phyloP scores from a whole-genome alignment of 2,797 vertebrate species.

The Chelon auratus region DNA sequence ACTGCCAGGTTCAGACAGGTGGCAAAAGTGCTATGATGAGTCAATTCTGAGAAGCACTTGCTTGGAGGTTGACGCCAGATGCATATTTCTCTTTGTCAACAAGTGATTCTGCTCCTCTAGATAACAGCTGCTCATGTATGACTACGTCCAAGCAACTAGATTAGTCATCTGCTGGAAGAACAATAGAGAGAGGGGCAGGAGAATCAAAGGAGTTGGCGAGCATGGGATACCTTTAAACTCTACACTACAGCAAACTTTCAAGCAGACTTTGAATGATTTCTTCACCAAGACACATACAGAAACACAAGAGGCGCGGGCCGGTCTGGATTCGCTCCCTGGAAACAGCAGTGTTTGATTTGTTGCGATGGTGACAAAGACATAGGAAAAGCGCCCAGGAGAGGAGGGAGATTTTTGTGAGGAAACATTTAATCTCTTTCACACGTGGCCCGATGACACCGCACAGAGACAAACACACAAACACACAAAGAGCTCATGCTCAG shows the following conservation, averaged over 20 bases:
- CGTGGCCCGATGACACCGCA: slow-evolving; percentile 53
- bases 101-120: not conserved
- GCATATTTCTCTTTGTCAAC: no score
- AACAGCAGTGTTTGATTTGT: slow-evolving; percentile 66
- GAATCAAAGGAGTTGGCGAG: no score
- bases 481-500: not conserved
- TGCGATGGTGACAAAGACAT: slow-evolving; percentile 63
- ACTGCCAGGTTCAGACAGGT: no score
- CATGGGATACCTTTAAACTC: not conserved
- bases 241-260: not conserved
- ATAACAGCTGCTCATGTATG: no score
- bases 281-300: slow-evolving; percentile 14
- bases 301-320: slow-evolving; percentile 18
- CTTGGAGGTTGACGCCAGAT: no score
- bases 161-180: no score
- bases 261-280: slow-evolving; percentile 14
- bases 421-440: slow-evolving; percentile 68
- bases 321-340: slow-evolving; percentile 28
- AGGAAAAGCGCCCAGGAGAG: slow-evolving; percentile 41
- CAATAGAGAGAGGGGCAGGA: no score
- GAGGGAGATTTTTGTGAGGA: slow-evolving; percentile 61
- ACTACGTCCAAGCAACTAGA: no score
- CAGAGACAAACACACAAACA: slow-evolving; percentile 32
- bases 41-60: no score
- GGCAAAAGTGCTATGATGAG: no score